phyloP scores from a whole-genome alignment of 2,113 vertebrate genomes.

The Mesocricetus auratus region DNA sequence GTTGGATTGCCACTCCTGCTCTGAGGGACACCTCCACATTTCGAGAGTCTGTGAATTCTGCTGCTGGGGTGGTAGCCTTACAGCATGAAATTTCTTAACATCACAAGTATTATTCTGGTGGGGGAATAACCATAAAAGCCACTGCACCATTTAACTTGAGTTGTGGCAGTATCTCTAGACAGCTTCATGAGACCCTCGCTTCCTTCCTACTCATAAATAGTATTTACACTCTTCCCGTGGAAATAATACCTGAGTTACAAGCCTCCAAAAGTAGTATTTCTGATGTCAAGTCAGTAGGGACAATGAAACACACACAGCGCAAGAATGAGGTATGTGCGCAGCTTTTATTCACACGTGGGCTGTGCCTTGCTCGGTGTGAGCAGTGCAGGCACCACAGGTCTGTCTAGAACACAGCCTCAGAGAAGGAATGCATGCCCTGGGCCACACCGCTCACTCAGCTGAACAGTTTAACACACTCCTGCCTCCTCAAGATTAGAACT shows the following conservation, averaged over 20 bases:
- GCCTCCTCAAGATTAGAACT: conserved; percentile 48
- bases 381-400: background rate
- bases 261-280: background rate
- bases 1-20: conserved; percentile 30
- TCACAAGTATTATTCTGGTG: conserved; percentile 51
- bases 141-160: conserved; percentile 52
- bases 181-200: background rate
- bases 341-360: background rate
- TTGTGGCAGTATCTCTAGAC: conserved; percentile 25
- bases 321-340: background rate
- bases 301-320: conserved; percentile 23
- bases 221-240: background rate
- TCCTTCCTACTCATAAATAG: background rate
- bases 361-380: background rate
- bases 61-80: background rate
- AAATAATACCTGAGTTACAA: conserved; percentile 36
- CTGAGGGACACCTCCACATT: conserved; percentile 11
- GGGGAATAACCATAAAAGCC: background rate
- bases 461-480: conserved; percentile 41
- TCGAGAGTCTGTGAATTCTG: background rate
- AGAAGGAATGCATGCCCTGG: conserved; percentile 43
- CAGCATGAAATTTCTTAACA: background rate
- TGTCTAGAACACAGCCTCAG: conserved; percentile 8
- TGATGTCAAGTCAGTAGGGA: conserved; percentile 45
- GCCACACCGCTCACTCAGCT: conserved; percentile 8